A percentile compares a stretch with the other conserved stretches of the same genome.
Evolutionary conservation across 1,140 invertebrate genomes (phyloP).

Genomic region (Papilio polytes): DNA sequence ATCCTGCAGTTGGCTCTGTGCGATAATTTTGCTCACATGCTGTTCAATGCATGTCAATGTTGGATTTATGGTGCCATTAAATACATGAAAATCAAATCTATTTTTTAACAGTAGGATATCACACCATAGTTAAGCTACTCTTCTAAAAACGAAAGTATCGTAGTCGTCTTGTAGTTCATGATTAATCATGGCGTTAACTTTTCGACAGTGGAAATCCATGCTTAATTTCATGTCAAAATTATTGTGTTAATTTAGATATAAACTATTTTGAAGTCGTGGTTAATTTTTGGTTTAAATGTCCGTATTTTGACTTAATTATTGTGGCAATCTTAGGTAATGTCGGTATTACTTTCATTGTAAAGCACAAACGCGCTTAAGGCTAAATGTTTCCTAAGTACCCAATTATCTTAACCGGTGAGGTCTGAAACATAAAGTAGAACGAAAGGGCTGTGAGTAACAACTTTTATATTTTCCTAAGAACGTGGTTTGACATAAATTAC

Average conservation of each 20-base stretch:
- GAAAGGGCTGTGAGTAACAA: not conserved
- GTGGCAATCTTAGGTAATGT: constrained; percentile 9
- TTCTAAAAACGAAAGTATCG: too few species aligned
- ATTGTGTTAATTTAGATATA: not conserved
- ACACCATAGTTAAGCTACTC: too few species aligned
- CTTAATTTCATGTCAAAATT: not conserved
- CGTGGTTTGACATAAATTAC: not conserved
- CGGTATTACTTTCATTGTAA: constrained; percentile 7
- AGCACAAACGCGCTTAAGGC: constrained; percentile 4
- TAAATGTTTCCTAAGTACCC: constrained; percentile 26
- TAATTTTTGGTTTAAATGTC: not conserved
- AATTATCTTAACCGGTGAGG: constrained; percentile 9
- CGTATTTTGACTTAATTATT: constrained; percentile 7
- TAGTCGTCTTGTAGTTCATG: too few species aligned
- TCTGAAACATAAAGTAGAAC: constrained; percentile 1
- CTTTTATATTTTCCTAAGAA: not conserved
- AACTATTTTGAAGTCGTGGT: not conserved
- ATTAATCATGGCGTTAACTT: too few species aligned
- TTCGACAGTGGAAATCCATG: too few species aligned
- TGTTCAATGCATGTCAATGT: not conserved
- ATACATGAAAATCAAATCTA: not conserved
- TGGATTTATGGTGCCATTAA: not conserved
- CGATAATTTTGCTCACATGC: constrained; percentile 12
- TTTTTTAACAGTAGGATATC: not conserved
- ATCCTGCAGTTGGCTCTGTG: not conserved